Conservation (phyloP, 2,113 vertebrate species). For the Ophiodon elongatus region DNA sequence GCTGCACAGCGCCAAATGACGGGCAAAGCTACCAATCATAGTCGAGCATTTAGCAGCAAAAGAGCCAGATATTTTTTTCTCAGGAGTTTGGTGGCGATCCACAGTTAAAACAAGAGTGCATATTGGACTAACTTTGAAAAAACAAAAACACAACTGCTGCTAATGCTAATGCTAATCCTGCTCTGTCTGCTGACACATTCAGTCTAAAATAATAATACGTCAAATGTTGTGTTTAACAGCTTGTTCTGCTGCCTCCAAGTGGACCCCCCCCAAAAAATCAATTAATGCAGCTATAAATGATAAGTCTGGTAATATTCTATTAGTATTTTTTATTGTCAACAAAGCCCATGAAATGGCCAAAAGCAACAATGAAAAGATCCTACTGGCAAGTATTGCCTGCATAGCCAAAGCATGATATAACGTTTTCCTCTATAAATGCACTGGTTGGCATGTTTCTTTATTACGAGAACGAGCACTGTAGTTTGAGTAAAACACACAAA, state of each 20-base stretch:
- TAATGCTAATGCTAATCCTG: background rate
- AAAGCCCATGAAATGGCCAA: background rate
- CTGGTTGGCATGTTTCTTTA: background rate
- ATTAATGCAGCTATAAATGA: background rate
- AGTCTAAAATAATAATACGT: background rate
- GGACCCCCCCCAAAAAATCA: background rate
- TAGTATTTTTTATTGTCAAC: background rate
- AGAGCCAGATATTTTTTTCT: background rate
- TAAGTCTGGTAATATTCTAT: background rate
- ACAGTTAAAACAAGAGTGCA: background rate
- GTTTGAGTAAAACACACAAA: background rate
- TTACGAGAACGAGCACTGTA: background rate
- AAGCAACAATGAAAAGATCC: background rate
- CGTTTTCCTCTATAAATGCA: background rate
- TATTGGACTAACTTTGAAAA: background rate
- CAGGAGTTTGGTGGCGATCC: background rate
- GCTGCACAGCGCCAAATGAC: background rate
- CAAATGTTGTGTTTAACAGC: background rate
- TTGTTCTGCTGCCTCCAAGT: slow-evolving; percentile 2
- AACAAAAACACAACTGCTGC: background rate
- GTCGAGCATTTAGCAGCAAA: background rate
- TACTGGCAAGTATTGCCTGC: background rate
- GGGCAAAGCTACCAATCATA: background rate
- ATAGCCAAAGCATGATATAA: background rate
- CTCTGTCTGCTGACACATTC: background rate